phyloP scores from a whole-genome alignment of 2,797 vertebrate species.

The Petrocephalus schoutedeni region DNA sequence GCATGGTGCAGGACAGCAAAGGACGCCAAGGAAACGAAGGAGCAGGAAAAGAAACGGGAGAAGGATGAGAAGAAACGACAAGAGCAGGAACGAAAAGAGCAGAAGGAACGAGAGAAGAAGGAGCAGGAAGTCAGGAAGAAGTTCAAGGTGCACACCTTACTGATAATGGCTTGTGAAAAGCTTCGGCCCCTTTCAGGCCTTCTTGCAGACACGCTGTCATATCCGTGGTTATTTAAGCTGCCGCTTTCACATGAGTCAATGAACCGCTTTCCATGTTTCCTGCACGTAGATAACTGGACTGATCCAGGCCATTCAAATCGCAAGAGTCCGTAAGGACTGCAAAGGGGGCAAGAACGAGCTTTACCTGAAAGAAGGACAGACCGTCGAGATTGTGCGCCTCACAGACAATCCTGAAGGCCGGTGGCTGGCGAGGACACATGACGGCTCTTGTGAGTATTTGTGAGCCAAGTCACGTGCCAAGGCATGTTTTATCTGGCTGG shows the following conservation, averaged over 20 bases:
- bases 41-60: slow-evolving; percentile 66
- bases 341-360: slow-evolving; percentile 76
- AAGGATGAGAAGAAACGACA: slow-evolving; percentile 76
- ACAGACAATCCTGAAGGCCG: slow-evolving; percentile 83
- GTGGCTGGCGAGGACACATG: slow-evolving; percentile 75
- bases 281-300: slow-evolving; percentile 64
- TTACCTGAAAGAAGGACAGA: slow-evolving; percentile 72
- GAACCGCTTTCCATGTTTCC: background rate
- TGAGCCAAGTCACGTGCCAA: background rate
- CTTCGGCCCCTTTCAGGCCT: slow-evolving; percentile 27
- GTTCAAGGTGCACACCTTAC: slow-evolving; percentile 74
- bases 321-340: slow-evolving; percentile 62
- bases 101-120: slow-evolving; percentile 86
- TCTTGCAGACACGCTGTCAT: background rate
- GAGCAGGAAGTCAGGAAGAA: slow-evolving; percentile 83
- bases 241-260: background rate
- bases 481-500: background rate
- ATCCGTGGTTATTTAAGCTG: background rate
- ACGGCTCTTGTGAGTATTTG: slow-evolving; percentile 67
- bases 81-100: slow-evolving; percentile 79
- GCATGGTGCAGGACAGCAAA: background rate
- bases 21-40: slow-evolving; percentile 44
- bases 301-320: slow-evolving; percentile 71
- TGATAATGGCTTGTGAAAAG: background rate
- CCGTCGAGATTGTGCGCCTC: slow-evolving; percentile 77